Evolutionary conservation across 2,888 invertebrate genomes (phyloP), one percentile per base, ranked within the genome.

Genomic region (Mesochorus sp.): DNA sequence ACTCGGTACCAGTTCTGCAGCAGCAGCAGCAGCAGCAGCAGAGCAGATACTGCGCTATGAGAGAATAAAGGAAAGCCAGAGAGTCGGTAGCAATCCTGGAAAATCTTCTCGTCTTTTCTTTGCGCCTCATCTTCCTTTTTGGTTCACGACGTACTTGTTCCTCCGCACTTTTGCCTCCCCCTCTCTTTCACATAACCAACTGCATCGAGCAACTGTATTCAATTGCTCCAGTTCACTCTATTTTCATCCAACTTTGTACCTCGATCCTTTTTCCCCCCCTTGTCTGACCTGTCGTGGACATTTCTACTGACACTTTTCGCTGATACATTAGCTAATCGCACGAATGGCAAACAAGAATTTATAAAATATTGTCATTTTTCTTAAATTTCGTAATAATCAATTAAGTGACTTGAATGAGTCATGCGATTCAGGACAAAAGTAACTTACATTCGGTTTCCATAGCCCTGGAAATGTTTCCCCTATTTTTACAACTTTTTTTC

Each of bases 61-160:
- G 70, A 57, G 67, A 61, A 77, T 77, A 68, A 68, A 64, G 42
- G 62, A 55, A 71, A 59, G 31, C 42, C 42, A 39, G 51, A 71
- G 39, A 73, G 55, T 42, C 66, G 34, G 42, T 68, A 68, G 4
- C 12, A 61, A 59, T 57, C 55, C 70, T 21, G 31, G 57, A 71
- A 34, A 74, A 78, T 70, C 64, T 61, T 76, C 44, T 57, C 51
- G 64, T 67, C 78, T 67, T 55, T 42, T 70, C 21, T 4, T 31
- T 53, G 31, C 24, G 6, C 39, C 39, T 42, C 31, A 49, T 24
- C 42, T 24, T 72, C 26, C 31, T 39, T 34, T 64, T 57, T 12
- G 37, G 17, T 51, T 24, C 24, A 19, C 28, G 6, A 2, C 10
- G 19, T 64, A 21, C 47, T 49, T 34, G 17, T 57, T 55, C 24